These are phyloP conservation scores for Lepeophtheirus nordmannii DNA, from an alignment of 2,888 invertebrate species.

Conservation along the genomic window DNA sequence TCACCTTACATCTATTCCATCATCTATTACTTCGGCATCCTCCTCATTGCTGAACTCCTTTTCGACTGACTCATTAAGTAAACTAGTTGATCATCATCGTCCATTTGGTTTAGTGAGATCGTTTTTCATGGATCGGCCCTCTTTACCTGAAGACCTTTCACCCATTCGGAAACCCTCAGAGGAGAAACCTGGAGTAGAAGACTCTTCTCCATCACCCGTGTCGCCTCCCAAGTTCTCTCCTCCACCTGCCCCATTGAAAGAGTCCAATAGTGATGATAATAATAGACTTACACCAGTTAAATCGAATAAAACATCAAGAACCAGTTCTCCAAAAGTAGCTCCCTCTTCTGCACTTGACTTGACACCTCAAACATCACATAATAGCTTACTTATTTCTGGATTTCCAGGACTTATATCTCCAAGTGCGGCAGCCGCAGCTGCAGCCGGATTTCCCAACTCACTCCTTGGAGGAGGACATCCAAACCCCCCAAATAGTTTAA, in stretches of 20 bases:
- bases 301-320: no score
- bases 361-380: no score
- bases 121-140: constrained; percentile 6
- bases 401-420: constrained; percentile 27
- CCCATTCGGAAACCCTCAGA: neutral
- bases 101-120: constrained; percentile 10
- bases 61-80: neutral
- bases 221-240: constrained; percentile 25
- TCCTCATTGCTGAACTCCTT: no score
- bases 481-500: neutral
- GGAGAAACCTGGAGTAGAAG: neutral
- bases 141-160: constrained; percentile 3
- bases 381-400: constrained; percentile 17
- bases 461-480: neutral
- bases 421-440: constrained; percentile 24
- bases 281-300: no score
- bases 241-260: neutral
- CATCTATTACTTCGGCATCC: neutral
- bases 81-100: neutral
- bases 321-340: no score
- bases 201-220: neutral
- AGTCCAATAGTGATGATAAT: no score
- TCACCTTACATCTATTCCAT: constrained; percentile 2
- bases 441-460: constrained; percentile 2
- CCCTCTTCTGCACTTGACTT: no score